Evolutionary conservation across 2,888 invertebrate genomes (phyloP).

Genomic region (Drosophila kanekoi): DNA sequence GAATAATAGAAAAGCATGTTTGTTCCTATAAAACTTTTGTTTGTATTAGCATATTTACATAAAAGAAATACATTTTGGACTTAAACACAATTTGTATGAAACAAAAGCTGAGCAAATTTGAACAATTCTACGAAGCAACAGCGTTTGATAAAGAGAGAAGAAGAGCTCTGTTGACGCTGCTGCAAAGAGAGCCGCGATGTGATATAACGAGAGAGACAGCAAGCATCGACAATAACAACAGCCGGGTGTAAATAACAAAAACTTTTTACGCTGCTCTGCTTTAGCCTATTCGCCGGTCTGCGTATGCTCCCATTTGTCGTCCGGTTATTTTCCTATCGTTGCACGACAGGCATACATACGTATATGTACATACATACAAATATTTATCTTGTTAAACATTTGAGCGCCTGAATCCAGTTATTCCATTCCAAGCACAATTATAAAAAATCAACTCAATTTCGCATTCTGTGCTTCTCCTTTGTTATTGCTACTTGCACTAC

Average conservation of each 20-base stretch:
- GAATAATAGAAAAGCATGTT: no score
- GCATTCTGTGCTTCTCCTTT: constrained; percentile 2
- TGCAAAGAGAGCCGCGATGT: constrained; percentile 6
- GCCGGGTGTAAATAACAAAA: constrained; percentile 29
- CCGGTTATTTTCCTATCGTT: constrained; percentile 8
- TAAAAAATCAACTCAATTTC: constrained; percentile 8
- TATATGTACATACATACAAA: neutral
- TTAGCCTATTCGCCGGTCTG: constrained; percentile 30
- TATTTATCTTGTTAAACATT: constrained; percentile 14
- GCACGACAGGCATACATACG: neutral
- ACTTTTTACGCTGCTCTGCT: constrained; percentile 1
- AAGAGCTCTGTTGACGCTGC: constrained; percentile 6
- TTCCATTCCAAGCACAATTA: constrained; percentile 19
- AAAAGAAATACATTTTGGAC: neutral
- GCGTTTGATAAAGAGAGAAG: constrained; percentile 14
- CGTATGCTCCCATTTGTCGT: constrained; percentile 1
- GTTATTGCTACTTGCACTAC: constrained; percentile 8
- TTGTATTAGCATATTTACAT: neutral
- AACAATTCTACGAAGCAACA: neutral
- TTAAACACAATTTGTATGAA: neutral
- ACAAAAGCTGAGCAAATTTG: neutral
- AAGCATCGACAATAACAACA: constrained; percentile 22
- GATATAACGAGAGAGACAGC: constrained; percentile 32
- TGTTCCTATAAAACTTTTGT: neutral
- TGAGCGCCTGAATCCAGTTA: constrained; percentile 14